These are phyloP conservation scores for Eriocheir sinensis DNA, from an alignment of 1,140 invertebrate species.

Conservation along the genomic window DNA sequence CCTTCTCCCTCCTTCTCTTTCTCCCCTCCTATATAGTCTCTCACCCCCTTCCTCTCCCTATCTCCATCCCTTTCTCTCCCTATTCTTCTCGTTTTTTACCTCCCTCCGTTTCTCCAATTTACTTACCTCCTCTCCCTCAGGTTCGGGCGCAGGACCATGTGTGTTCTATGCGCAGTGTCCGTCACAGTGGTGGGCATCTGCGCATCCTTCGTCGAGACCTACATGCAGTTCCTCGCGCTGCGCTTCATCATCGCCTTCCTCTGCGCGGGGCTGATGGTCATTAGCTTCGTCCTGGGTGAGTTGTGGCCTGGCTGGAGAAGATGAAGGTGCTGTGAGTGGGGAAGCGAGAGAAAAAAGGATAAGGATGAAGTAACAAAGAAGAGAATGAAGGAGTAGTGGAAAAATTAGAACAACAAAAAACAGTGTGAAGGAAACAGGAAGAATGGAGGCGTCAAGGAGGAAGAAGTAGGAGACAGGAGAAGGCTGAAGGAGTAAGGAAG, in stretches of 20 bases:
- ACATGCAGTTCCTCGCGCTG: slow-evolving; percentile 76
- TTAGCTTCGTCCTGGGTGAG: slow-evolving; percentile 79
- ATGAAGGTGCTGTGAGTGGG: background rate
- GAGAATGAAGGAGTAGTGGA: background rate
- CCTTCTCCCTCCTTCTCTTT: background rate
- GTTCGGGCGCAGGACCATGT: slow-evolving; percentile 59
- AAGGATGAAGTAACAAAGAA: background rate
- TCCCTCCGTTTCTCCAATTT: background rate
- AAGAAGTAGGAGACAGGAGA: background rate
- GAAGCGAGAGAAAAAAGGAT: no score
- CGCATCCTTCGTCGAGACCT: slow-evolving; percentile 65
- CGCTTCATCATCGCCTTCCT: slow-evolving; percentile 77
- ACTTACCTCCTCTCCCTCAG: background rate
- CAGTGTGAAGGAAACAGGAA: background rate
- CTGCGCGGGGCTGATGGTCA: slow-evolving; percentile 77
- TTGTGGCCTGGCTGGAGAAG: background rate
- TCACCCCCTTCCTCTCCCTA: background rate
- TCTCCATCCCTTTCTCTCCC: background rate
- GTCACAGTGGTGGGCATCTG: slow-evolving; percentile 12
- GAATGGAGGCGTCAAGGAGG: background rate
- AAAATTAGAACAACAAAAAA: background rate
- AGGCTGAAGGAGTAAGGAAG: background rate
- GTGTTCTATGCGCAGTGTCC: slow-evolving; percentile 25
- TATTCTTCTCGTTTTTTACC: background rate
- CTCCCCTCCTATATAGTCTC: background rate